Evolutionary conservation across 1,140 invertebrate species (phyloP), one percentile per base, ranked within the genome.

Genomic region (Neuroterus valhalla): DNA sequence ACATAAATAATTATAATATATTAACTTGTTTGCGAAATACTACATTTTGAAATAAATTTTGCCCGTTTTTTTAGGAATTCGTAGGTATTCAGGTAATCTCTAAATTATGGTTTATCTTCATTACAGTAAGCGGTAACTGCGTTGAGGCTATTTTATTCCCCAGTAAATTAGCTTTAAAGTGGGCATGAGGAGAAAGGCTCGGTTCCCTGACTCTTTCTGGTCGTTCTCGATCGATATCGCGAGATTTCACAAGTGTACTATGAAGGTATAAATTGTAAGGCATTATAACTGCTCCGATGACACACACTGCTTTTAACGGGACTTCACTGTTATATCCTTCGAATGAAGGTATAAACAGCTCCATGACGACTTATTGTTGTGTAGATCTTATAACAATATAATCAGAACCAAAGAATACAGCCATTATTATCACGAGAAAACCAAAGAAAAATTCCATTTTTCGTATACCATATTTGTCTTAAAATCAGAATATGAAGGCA

Each of bases 261-360:
- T 98, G 96, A 6, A 98, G 91, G 86, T 98, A 98, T n/a, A 98
- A 92, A 91, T 98, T 98, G 85, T 98, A 97, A 1, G 97, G 97
- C 96, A 98, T 98, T 72, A 98, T 98, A 48, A 98, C 95, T 69
- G 97, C 96, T n/a, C 97, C 97, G 50, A 98, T 93, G 55, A 98
- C 94, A 15, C 96, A 96, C 2, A 98, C 95, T 50, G 95, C 96
- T 88, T 96, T 95, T 2, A 97, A 85, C 31, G 98, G 86, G 42
- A 94, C 93, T 71, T 91, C 83, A 0, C 89, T 91, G 74, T 94
- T 91, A 87, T 96, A 98, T 78, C 92, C 90, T 21, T 90, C 85
- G 85, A 96, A 97, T 91, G 94, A 96, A 1, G 97, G 97, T 50
- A 96, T 84, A 84, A 97, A 94, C 89, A 97, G 93, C 42, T 97